Evolutionary conservation across 2,888 invertebrate genomes (phyloP).

Genomic region (Lasiommata megera): DNA sequence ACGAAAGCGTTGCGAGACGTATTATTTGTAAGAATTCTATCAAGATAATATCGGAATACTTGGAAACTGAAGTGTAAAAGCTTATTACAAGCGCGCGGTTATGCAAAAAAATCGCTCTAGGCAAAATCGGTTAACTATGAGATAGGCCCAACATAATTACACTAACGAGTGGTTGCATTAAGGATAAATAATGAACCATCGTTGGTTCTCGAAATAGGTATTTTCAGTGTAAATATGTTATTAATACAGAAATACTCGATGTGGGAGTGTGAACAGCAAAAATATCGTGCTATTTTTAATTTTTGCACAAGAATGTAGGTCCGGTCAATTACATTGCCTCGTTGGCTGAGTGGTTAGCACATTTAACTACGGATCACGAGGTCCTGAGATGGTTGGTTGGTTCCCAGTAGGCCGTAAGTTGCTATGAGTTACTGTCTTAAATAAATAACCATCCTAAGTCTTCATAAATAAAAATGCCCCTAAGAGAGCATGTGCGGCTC

Average conservation of each 20-base stretch:
- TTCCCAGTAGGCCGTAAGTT: too few relatives aligned
- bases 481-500: too few relatives aligned
- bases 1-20: slow-evolving; percentile 17
- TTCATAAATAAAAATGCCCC: too few relatives aligned
- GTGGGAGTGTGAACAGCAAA: slow-evolving; percentile 1
- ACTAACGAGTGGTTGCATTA: slow-evolving; percentile 46
- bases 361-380: too few relatives aligned
- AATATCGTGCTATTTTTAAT: slow-evolving; percentile 1
- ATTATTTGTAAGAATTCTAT: slow-evolving; percentile 44
- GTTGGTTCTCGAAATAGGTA: slow-evolving; percentile 21
- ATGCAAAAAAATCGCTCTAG: slow-evolving; percentile 40
- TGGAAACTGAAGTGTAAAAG: slow-evolving; percentile 35
- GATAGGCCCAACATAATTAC: slow-evolving; percentile 35
- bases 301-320: background rate
- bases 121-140: slow-evolving; percentile 35
- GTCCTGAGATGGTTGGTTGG: too few relatives aligned
- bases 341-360: too few relatives aligned
- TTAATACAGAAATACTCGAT: slow-evolving; percentile 13
- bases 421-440: too few relatives aligned
- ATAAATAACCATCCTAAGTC: too few relatives aligned
- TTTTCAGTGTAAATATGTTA: slow-evolving; percentile 12
- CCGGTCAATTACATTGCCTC: too few relatives aligned
- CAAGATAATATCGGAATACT: slow-evolving; percentile 41
- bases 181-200: slow-evolving; percentile 46
- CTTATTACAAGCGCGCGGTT: slow-evolving; percentile 33